Evolutionary conservation across 2,797 vertebrate genomes (phyloP).

Genomic region (Chelonia mydas): DNA sequence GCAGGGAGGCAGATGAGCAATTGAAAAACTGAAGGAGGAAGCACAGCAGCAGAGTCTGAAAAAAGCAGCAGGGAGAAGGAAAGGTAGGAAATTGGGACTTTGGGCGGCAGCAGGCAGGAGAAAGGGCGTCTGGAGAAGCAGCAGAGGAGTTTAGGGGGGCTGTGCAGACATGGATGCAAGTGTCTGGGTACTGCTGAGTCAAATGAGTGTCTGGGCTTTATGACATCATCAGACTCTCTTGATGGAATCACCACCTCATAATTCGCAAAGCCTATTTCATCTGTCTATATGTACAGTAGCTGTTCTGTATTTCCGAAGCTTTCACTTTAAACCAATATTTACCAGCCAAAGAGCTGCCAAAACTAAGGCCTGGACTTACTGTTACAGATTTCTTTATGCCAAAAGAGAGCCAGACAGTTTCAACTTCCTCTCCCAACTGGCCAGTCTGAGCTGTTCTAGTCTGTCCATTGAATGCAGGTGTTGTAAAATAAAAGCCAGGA

Average conservation of each 20-base stretch:
- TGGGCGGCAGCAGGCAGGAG: neutral
- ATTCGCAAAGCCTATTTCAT: accelerated
- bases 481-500: conserved; percentile 58
- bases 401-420: conserved; percentile 20
- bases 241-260: accelerated
- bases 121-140: neutral
- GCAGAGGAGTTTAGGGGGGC: neutral
- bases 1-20: neutral
- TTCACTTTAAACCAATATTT: neutral
- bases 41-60: neutral
- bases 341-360: neutral
- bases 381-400: neutral
- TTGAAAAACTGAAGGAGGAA: neutral
- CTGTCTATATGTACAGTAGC: neutral
- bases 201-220: neutral
- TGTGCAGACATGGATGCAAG: neutral
- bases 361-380: neutral
- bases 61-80: neutral
- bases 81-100: neutral
- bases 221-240: neutral
- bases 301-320: neutral
- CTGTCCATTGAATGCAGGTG: conserved; percentile 21
- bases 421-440: conserved; percentile 37
- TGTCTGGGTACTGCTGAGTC: neutral
- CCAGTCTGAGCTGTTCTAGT: conserved; percentile 22